These are phyloP conservation scores for Cephus spinipes DNA, from an alignment of 2,888 invertebrate species.

Conservation along the genomic window DNA sequence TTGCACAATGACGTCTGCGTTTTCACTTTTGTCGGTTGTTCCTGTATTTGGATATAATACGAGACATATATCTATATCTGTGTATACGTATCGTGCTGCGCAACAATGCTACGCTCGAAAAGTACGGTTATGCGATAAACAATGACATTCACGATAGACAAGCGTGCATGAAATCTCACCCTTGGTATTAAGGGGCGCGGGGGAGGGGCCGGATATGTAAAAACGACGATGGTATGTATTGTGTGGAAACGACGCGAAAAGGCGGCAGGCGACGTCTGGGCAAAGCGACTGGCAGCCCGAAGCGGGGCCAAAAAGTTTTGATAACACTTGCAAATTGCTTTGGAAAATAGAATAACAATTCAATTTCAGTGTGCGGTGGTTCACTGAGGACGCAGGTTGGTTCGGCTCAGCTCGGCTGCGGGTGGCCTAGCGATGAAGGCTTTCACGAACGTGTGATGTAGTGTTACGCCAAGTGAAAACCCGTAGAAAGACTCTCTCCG, in stretches of 20 bases:
- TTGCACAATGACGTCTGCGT: neutral
- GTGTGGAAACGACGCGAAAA: neutral
- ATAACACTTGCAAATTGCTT: slow-evolving; percentile 66
- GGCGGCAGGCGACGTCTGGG: slow-evolving; percentile 19
- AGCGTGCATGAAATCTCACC: neutral
- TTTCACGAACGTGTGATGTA: neutral
- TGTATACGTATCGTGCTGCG: neutral
- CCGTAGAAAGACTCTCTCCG: neutral
- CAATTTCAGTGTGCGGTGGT: slow-evolving; percentile 57
- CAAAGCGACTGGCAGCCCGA: slow-evolving; percentile 28
- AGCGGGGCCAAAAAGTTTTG: slow-evolving; percentile 58
- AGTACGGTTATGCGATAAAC: neutral
- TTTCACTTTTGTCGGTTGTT: neutral
- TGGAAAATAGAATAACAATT: slow-evolving; percentile 66
- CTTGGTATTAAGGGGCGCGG: neutral
- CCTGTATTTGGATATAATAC: neutral
- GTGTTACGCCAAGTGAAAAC: neutral
- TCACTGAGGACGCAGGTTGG: slow-evolving; percentile 12
- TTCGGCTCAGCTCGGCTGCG: neutral
- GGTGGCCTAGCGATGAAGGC: neutral
- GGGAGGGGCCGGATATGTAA: neutral
- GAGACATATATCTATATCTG: neutral
- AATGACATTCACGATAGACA: neutral
- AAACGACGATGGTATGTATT: neutral
- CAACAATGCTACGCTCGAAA: neutral